Conservation (phyloP, 2,113 vertebrate species). For the Onychorhynchus coronatus region DNA sequence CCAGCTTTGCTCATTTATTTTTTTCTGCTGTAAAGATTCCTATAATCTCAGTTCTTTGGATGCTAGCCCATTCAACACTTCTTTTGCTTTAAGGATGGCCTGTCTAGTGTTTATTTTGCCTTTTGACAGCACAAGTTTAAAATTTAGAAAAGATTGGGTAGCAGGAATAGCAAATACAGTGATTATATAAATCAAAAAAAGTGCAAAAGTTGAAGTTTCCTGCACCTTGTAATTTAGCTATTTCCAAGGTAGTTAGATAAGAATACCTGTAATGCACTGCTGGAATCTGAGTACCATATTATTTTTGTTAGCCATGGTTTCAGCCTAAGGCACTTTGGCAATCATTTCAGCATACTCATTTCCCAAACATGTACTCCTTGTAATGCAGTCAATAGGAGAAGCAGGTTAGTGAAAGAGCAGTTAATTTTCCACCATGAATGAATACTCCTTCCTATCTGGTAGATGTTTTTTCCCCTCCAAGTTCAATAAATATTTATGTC, state of each 20-base stretch:
- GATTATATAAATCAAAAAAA: neutral
- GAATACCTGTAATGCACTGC: neutral
- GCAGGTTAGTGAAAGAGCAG: neutral
- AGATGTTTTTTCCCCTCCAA: neutral
- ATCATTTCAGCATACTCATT: neutral
- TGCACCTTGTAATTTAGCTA: neutral
- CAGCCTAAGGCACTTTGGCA: neutral
- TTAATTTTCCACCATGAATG: neutral
- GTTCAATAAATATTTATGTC: constrained; percentile 37
- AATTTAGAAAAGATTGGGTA: neutral
- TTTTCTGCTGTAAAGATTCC: neutral
- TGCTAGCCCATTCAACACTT: neutral
- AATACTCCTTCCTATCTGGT: neutral
- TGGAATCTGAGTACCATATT: neutral
- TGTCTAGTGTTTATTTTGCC: constrained; percentile 9
- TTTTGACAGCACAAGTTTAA: neutral
- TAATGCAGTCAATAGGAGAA: neutral
- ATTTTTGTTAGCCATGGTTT: constrained; percentile 1
- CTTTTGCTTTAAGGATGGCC: neutral
- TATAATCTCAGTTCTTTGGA: constrained; percentile 28
- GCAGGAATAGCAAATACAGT: neutral
- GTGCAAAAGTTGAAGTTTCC: neutral
- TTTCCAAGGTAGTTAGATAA: neutral
- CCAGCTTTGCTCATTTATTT: neutral
- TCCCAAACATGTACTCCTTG: neutral